Conservation (phyloP, 2,888 invertebrate species). For the Ectemnius lituratus region DNA sequence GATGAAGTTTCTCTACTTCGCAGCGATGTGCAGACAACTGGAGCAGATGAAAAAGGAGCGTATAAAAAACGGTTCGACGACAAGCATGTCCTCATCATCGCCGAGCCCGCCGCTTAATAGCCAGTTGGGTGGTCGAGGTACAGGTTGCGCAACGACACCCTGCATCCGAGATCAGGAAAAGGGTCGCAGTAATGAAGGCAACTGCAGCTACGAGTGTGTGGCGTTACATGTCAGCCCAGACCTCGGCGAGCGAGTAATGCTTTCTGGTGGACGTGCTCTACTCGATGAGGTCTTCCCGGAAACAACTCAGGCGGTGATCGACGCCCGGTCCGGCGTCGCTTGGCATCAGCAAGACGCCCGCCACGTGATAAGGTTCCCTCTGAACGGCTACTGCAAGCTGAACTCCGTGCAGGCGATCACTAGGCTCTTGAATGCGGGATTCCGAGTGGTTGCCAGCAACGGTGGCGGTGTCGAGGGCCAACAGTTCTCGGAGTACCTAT, state of each 20-base stretch:
- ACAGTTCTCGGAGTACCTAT: conserved; percentile 93
- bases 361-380: conserved; percentile 90
- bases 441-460: conserved; percentile 89
- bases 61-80: conserved; percentile 80
- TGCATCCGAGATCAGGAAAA: conserved; percentile 55
- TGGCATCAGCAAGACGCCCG: conserved; percentile 91
- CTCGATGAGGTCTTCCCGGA: conserved; percentile 88
- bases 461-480: conserved; percentile 93
- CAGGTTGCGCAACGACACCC: conserved; percentile 51
- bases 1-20: conserved; percentile 38
- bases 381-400: conserved; percentile 93
- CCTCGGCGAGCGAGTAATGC: conserved; percentile 88
- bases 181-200: conserved; percentile 47
- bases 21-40: conserved; percentile 86
- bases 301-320: conserved; percentile 88
- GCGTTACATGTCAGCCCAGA: conserved; percentile 90
- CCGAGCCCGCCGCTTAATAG: conserved; percentile 73
- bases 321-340: conserved; percentile 87
- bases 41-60: conserved; percentile 86
- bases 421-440: conserved; percentile 87
- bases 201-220: conserved; percentile 84
- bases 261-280: conserved; percentile 88
- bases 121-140: conserved; percentile 67
- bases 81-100: conserved; percentile 60
- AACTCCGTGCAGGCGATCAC: conserved; percentile 94